Evolutionary conservation across 2,113 vertebrate genomes (phyloP).

Genomic region (Melanerpes formicivorus): DNA sequence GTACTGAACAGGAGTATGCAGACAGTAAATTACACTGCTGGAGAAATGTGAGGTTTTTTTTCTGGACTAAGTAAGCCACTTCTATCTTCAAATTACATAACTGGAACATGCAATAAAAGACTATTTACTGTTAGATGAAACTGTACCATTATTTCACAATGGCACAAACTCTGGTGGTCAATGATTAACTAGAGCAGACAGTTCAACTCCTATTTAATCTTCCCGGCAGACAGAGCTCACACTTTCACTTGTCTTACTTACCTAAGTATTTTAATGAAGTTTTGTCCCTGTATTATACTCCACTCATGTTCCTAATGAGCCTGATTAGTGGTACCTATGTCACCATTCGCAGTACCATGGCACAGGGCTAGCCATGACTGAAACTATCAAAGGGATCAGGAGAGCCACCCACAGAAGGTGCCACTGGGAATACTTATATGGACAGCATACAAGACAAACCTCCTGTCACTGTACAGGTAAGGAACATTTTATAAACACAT

Average conservation of each 20-base stretch:
- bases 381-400: not conserved
- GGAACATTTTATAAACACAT: rapidly evolving
- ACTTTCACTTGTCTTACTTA: not conserved
- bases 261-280: not conserved
- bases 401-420: rapidly evolving
- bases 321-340: not conserved
- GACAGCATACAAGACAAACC: not conserved
- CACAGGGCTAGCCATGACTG: not conserved
- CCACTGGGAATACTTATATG: not conserved
- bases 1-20: not conserved
- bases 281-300: not conserved
- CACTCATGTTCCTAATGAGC: not conserved
- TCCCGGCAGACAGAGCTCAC: not conserved
- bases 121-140: not conserved
- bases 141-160: not conserved
- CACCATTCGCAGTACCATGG: rapidly evolving
- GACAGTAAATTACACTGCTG: not conserved
- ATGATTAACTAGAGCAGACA: not conserved
- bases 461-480: not conserved
- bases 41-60: not conserved
- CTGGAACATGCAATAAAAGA: not conserved
- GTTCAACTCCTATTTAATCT: not conserved
- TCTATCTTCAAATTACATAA: not conserved
- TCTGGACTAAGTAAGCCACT: not conserved
- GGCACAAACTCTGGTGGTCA: not conserved